Evolutionary conservation across 2,797 vertebrate genomes (phyloP).

Genomic region (Poeciliopsis paucimaculata): DNA sequence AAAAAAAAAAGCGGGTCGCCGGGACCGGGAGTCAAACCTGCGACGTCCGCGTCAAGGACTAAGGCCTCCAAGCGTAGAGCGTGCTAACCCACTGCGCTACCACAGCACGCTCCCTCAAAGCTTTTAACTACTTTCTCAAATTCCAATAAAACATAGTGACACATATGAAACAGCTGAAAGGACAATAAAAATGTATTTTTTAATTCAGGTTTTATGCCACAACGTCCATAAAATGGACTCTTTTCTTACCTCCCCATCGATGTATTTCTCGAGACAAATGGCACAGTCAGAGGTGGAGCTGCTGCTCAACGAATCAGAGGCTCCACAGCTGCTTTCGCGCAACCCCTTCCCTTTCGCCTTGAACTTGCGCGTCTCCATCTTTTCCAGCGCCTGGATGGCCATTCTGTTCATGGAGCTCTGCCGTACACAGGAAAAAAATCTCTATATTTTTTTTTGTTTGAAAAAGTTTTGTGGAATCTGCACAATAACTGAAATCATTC

Average conservation of each 20-base stretch:
- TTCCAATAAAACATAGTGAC: background rate
- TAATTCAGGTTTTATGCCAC: background rate
- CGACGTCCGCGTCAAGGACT: too few species aligned
- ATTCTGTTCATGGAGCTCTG: slow-evolving; percentile 98
- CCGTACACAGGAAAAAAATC: accelerated
- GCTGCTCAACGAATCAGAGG: slow-evolving; percentile 92
- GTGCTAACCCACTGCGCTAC: too few species aligned
- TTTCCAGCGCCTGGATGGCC: slow-evolving; percentile 96
- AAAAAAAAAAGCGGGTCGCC: too few species aligned
- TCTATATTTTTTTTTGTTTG: background rate
- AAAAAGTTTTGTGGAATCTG: background rate
- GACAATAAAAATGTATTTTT: background rate
- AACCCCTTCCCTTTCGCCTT: slow-evolving; percentile 93
- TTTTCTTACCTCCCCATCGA: slow-evolving; percentile 92
- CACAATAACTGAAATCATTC: background rate
- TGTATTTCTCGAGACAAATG: slow-evolving; percentile 98
- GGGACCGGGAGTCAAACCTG: too few species aligned
- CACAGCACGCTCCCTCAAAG: background rate
- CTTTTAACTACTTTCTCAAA: background rate
- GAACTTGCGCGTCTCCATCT: slow-evolving; percentile 99
- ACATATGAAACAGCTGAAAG: background rate
- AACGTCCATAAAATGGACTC: background rate
- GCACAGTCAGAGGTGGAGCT: slow-evolving; percentile 97
- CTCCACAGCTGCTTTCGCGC: slow-evolving; percentile 89
- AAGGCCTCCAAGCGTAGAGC: too few species aligned